Evolutionary conservation across 2,888 invertebrate genomes (phyloP).

Genomic region (Agriopis aurantiaria): DNA sequence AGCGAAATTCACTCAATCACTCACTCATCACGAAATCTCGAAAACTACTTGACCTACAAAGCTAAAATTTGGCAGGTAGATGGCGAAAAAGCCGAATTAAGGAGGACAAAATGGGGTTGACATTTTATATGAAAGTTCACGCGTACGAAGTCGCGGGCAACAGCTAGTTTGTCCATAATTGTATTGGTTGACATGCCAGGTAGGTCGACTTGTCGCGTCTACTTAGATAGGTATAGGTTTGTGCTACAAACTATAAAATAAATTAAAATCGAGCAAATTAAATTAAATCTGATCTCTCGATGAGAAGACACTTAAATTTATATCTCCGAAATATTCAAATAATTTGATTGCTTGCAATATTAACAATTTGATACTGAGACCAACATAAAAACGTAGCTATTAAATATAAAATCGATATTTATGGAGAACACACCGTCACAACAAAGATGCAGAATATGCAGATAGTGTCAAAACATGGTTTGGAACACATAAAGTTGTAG

Average conservation of each 20-base stretch:
- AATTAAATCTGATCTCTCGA: constrained; percentile 14
- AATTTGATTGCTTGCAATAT: constrained; percentile 28
- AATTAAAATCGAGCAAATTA: constrained; percentile 8
- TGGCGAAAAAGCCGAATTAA: no score
- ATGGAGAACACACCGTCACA: constrained; percentile 23
- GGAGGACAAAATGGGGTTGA: no score
- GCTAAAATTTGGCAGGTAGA: no score
- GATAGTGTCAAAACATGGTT: constrained; percentile 41
- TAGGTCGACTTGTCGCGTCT: no score
- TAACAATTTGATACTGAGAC: constrained; percentile 17
- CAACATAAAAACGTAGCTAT: constrained; percentile 19
- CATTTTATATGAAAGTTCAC: no score
- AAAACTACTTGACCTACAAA: no score
- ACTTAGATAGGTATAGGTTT: no score
- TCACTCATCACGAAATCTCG: no score
- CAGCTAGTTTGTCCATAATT: no score
- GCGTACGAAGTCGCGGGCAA: no score
- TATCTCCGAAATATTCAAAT: constrained; percentile 10
- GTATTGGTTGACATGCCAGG: no score
- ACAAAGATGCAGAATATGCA: constrained; percentile 28
- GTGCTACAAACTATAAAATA: background rate
- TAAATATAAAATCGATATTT: constrained; percentile 31
- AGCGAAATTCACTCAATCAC: no score
- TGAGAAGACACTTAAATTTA: constrained; percentile 18
- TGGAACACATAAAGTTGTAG: constrained; percentile 35